Percentiles rank a stretch among this genome's conserved stretches.
These are phyloP conservation scores for Lanius collurio DNA, from an alignment of 2,113 vertebrate genomes.

Conservation along the genomic window DNA sequence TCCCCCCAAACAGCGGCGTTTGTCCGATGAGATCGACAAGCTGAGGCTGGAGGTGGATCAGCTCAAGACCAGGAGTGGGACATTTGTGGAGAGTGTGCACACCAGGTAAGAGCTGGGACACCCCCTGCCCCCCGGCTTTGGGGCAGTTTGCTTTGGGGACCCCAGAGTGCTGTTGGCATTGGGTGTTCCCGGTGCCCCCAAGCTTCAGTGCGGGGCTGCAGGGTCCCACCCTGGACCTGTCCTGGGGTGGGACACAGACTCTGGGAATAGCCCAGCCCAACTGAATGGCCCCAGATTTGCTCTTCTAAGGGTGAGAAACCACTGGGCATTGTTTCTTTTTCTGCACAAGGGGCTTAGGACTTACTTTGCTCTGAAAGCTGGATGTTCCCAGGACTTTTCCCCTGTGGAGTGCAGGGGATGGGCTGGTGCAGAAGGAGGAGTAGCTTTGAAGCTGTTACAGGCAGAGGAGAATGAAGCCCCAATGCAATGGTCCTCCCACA, in stretches of 20 bases:
- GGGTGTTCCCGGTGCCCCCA: neutral
- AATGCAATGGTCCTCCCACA: neutral
- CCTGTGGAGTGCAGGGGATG: neutral
- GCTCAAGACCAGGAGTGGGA: conserved; percentile 88
- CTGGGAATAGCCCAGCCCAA: neutral
- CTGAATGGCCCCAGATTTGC: neutral
- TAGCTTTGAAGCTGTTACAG: neutral
- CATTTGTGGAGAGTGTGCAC: conserved; percentile 84
- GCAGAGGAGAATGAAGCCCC: neutral
- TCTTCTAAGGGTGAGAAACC: neutral
- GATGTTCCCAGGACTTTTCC: neutral
- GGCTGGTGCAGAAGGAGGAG: neutral
- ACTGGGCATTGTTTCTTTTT: neutral
- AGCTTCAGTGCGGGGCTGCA: too few species aligned
- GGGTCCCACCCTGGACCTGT: neutral
- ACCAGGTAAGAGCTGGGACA: conserved; percentile 75
- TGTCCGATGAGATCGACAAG: conserved; percentile 95
- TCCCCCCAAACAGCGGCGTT: conserved; percentile 78
- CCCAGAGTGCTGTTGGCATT: neutral
- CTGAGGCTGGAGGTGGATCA: conserved; percentile 92
- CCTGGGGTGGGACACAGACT: neutral
- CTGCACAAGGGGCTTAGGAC: neutral
- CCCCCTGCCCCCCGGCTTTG: neutral
- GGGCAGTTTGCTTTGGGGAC: neutral
- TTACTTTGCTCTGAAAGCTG: neutral